Evolutionary conservation across 2,113 vertebrate species (phyloP).

Genomic region (Notechis scutatus): DNA sequence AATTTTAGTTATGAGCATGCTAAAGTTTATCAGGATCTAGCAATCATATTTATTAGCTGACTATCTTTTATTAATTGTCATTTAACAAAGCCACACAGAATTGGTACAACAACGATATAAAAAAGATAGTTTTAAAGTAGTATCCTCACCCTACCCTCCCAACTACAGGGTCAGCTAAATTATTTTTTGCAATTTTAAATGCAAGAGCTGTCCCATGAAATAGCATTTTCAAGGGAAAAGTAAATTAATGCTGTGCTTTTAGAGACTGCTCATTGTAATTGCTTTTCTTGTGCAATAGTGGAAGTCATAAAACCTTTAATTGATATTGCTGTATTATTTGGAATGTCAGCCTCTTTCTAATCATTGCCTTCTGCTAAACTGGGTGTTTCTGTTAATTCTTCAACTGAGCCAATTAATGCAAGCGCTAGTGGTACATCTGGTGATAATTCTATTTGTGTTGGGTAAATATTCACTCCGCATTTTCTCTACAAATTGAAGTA

Average conservation of each 20-base stretch:
- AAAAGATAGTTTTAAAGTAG: neutral
- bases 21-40: conserved; percentile 42
- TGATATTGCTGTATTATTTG: conserved; percentile 1
- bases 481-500: neutral
- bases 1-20: conserved; percentile 33
- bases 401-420: conserved; percentile 19
- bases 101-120: conserved; percentile 2
- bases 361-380: conserved; percentile 10
- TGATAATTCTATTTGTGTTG: conserved; percentile 2
- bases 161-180: neutral
- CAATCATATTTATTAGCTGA: conserved; percentile 44
- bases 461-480: neutral
- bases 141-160: neutral
- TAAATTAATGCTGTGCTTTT: neutral
- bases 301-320: neutral
- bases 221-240: neutral
- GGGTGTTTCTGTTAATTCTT: conserved; percentile 20
- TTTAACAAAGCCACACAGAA: conserved; percentile 6
- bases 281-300: neutral
- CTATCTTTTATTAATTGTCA: conserved; percentile 22
- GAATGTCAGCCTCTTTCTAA: conserved; percentile 3
- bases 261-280: neutral
- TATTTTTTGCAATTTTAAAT: conserved; percentile 13
- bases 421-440: neutral
- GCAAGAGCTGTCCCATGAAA: neutral